Base-by-base conservation (phyloP, 2,797 vertebrate genomes). In the Phrynocephalus guinanensis region DNA sequence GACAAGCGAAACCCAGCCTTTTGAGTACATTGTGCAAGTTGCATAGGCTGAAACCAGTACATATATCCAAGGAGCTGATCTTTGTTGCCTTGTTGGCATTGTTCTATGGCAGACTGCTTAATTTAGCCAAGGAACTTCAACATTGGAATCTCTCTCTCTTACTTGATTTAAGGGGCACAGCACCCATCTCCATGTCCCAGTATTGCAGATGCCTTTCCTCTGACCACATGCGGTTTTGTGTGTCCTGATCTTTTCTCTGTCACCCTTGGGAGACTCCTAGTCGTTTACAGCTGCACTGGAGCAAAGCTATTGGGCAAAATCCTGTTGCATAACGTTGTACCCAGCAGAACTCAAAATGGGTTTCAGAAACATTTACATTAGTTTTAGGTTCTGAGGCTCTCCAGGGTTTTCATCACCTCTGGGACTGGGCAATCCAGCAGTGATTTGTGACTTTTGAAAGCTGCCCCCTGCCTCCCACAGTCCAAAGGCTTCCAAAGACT, bases 31-130 rank as follows among this genome's bases (percentile, higher is more conserved):
- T 2, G 30, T 85, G 66, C 56, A 87, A 90, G 92, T 72, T 75
- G 13, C 33, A 28, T 67, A 22, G 20, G 72, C 86, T 85, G 82
- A 91, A 92, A 87, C 86, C 90, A 33, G 33, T 33, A 33, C 83
- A 89, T 93, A 10, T 79, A 79, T 91, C 92, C 91, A 86, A 91
- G 91, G 92, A 89, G 79, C 76, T 81, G 88, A 89, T 83, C 88
- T 87, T 87, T 87, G 95, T 87, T 87, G 92, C 93, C 87, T 93
- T 95, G 92, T 89, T 89, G 86, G 28, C 33, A 24, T 44, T 76
- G 18, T 82, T 90, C 70, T 91, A 86, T 48, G 30, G 68, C 80
- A 68, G 85, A 91, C 87, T 95, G 93, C 92, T 90, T 82, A 89
- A 84, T 92, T 87, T 90, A 90, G 91, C 89, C 81, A 66, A 93